Percentiles rank a stretch among this genome's conserved stretches.
Conservation (phyloP, 2,113 vertebrate genomes). For the Meleagris gallopavo region DNA sequence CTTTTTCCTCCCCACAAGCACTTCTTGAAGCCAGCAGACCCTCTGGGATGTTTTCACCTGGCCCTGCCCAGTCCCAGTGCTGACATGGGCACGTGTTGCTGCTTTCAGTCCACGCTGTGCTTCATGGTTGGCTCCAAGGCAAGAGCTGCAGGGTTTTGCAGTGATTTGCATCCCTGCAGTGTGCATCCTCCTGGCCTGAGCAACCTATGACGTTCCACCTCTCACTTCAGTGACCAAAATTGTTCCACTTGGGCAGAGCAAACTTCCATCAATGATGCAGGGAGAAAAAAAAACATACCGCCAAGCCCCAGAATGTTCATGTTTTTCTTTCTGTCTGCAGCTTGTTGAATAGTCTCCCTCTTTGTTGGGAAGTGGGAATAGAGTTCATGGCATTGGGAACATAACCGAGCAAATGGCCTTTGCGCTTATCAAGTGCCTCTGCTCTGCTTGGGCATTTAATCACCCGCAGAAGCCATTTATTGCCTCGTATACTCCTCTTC, state of each 20-base stretch:
- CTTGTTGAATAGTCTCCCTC: neutral
- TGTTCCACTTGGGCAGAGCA: neutral
- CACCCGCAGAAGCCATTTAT: conserved; percentile 51
- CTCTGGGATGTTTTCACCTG: accelerated
- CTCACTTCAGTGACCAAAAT: neutral
- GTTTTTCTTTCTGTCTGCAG: neutral
- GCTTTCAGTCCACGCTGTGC: neutral
- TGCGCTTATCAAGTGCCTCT: conserved; percentile 32
- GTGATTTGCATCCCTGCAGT: neutral
- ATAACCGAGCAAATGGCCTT: conserved; percentile 34
- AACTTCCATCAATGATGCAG: accelerated
- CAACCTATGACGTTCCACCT: neutral
- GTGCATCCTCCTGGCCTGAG: neutral
- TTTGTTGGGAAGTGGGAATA: neutral
- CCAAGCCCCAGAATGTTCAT: neutral
- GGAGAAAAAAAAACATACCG: neutral
- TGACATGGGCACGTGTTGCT: accelerated
- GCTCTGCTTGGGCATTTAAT: conserved; percentile 65
- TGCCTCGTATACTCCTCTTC: conserved; percentile 63
- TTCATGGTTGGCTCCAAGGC: accelerated
- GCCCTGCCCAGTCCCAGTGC: neutral
- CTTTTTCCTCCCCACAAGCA: neutral
- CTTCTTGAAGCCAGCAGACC: neutral
- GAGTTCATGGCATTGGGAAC: neutral
- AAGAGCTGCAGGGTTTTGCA: neutral